A percentile compares a stretch with the other conserved stretches of the same genome.
Conservation (phyloP, 2,113 vertebrate genomes). For the Sceloporus undulatus region DNA sequence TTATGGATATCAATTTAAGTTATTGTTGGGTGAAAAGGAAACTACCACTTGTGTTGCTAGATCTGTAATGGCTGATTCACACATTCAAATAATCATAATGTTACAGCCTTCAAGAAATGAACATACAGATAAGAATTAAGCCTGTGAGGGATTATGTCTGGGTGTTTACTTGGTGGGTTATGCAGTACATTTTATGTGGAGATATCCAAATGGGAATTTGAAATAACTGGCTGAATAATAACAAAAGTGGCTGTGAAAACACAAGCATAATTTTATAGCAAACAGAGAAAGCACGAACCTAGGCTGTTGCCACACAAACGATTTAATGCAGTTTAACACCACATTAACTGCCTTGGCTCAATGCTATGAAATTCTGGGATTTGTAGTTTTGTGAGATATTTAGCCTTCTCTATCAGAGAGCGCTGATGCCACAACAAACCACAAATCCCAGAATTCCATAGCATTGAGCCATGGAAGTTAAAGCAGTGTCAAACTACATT, state of each 20-base stretch:
- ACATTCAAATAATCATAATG: not conserved
- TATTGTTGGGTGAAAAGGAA: not conserved
- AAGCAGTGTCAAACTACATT: too few species aligned
- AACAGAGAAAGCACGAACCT: not conserved
- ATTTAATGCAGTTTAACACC: not conserved
- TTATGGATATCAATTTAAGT: not conserved
- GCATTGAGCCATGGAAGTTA: too few species aligned
- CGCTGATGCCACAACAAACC: too few species aligned
- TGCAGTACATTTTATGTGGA: not conserved
- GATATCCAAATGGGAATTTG: accelerated
- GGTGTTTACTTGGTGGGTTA: too few species aligned
- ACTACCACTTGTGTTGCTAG: not conserved
- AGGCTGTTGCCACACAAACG: too few species aligned
- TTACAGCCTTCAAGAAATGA: too few species aligned
- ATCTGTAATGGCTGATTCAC: not conserved
- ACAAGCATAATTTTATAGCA: not conserved
- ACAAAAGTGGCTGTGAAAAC: not conserved
- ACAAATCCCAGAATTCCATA: too few species aligned
- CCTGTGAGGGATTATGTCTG: not conserved
- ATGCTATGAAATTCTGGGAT: too few species aligned
- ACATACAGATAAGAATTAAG: not conserved
- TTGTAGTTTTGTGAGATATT: too few species aligned
- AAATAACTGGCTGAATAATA: not conserved
- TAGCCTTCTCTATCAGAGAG: too few species aligned
- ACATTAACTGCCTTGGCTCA: not conserved